phyloP scores from a whole-genome alignment of 1,140 invertebrate species.

The Campoletis sonorensis region DNA sequence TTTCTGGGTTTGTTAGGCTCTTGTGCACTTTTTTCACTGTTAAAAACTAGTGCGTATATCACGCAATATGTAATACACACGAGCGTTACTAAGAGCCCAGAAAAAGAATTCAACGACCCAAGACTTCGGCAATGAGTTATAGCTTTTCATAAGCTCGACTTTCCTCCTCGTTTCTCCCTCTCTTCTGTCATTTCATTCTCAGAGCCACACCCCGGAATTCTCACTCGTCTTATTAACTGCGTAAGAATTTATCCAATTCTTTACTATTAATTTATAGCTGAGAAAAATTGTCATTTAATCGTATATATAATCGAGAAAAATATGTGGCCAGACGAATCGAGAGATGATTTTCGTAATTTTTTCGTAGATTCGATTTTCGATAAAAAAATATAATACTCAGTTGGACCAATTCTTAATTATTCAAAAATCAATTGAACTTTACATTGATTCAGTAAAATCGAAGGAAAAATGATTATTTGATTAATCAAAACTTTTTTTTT shows the following conservation, averaged over 20 bases:
- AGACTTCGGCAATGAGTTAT: constrained; percentile 61
- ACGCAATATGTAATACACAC: neutral
- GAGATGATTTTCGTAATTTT: neutral
- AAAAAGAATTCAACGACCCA: neutral
- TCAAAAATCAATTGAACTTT: no score
- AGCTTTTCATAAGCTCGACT: constrained; percentile 63
- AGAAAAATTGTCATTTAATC: neutral
- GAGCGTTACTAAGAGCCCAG: constrained; percentile 48
- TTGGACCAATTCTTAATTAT: no score
- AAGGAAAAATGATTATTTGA: no score
- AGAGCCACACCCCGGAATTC: constrained; percentile 26
- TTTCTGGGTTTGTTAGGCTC: constrained; percentile 9
- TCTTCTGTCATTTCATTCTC: neutral
- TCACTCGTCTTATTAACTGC: constrained; percentile 45
- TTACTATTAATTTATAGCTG: neutral
- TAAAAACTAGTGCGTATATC: constrained; percentile 37
- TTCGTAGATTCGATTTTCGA: no score
- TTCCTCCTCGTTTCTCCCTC: constrained; percentile 29
- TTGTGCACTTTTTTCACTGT: constrained; percentile 23
- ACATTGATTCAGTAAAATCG: no score
- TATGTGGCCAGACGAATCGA: neutral
- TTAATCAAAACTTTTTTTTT: no score
- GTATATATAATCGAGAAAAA: no score
- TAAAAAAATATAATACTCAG: no score
- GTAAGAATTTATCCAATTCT: constrained; percentile 37